These are phyloP conservation scores for Dendrolimus kikuchii DNA, from an alignment of 1,140 invertebrate genomes.

Conservation along the genomic window DNA sequence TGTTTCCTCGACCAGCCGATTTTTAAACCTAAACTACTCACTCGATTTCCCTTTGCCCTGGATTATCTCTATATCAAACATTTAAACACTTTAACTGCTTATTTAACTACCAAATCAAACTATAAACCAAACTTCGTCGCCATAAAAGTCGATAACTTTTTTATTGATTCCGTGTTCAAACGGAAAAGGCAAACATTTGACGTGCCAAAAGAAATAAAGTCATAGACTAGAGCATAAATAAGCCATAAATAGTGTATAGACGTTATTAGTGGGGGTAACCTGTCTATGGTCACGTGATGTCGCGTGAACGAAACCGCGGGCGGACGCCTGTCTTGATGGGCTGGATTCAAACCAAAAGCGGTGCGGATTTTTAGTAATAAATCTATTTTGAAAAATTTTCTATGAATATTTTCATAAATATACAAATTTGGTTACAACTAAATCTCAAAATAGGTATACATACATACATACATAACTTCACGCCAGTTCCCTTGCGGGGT, in stretches of 20 bases:
- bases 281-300: constrained; percentile 26
- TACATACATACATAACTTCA: no score
- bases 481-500: no score
- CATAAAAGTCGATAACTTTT: background rate
- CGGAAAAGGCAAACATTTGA: background rate
- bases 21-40: no score
- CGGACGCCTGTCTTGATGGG: constrained; percentile 14
- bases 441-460: no score
- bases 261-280: constrained; percentile 1
- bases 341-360: constrained; percentile 12
- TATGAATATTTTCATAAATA: no score
- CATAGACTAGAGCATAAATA: constrained; percentile 21
- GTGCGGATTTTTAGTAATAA: background rate
- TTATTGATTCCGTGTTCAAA: background rate
- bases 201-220: constrained; percentile 16
- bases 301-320: constrained; percentile 23
- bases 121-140: no score
- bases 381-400: background rate
- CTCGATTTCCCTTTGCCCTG: no score
- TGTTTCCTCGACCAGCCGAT: no score
- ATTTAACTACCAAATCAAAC: no score
- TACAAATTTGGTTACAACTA: no score
- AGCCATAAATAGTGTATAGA: constrained; percentile 24
- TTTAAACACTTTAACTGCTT: no score
- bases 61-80: no score